Evolutionary conservation across 2,797 vertebrate genomes (phyloP).

Genomic region (Melanogrammus aeglefinus): DNA sequence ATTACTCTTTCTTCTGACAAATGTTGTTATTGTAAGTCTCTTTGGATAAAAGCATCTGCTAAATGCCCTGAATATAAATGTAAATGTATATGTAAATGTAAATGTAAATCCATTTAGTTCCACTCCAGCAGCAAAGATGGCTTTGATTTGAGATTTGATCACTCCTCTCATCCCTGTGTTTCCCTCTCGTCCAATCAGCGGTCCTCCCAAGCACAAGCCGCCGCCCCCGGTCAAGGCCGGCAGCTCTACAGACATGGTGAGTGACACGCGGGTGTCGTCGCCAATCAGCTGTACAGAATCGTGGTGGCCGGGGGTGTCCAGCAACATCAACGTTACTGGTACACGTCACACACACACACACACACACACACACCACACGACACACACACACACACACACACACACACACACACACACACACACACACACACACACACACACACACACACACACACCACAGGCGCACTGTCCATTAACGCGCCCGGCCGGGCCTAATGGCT

Average conservation of each 20-base stretch:
- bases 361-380: too few species aligned
- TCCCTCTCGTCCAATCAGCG: constrained; percentile 61
- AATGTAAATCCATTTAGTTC: not conserved
- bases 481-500: constrained; percentile 65
- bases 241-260: constrained; percentile 76
- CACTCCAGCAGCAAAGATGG: not conserved
- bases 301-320: constrained; percentile 12
- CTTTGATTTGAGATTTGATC: constrained; percentile 17
- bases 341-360: too few species aligned
- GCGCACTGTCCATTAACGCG: constrained; percentile 40
- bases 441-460: not conserved
- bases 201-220: constrained; percentile 76
- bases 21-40: too few species aligned
- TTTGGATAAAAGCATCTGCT: too few species aligned
- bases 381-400: too few species aligned
- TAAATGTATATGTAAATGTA: too few species aligned
- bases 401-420: too few species aligned
- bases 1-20: too few species aligned
- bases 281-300: too few species aligned
- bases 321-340: constrained; percentile 47
- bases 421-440: too few species aligned
- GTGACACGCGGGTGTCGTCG: too few species aligned
- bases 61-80: too few species aligned
- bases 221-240: constrained; percentile 70
- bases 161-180: constrained; percentile 1